A percentile compares a stretch with the other conserved stretches of the same genome.
Conservation (phyloP, 2,113 vertebrate genomes). For the Semnornis frantzii region DNA sequence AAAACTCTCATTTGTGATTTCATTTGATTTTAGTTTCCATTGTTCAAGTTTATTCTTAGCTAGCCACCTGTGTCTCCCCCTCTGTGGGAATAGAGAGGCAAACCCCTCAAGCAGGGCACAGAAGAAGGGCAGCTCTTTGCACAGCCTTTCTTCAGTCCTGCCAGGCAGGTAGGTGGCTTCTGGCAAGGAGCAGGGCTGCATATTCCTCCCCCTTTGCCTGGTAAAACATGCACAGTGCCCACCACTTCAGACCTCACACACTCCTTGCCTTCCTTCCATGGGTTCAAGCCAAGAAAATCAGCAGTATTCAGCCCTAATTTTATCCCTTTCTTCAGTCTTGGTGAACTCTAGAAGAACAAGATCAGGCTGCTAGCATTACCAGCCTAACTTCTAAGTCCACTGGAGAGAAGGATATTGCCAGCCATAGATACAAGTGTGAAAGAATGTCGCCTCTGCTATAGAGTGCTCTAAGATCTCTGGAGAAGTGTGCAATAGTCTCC, state of each 20-base stretch:
- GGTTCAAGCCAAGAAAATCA: not conserved
- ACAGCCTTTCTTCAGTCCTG: not conserved
- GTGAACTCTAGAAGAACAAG: not conserved
- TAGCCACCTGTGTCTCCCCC: conserved; percentile 9
- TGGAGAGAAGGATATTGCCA: not conserved
- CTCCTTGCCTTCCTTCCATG: not conserved
- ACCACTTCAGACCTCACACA: not conserved
- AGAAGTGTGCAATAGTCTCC: not conserved
- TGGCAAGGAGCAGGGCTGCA: not conserved
- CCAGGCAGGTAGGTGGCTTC: not conserved
- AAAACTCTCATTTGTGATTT: conserved; percentile 42
- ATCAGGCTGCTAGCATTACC: not conserved
- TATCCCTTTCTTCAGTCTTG: not conserved
- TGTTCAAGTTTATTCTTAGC: conserved; percentile 35
- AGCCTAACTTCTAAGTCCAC: not conserved
- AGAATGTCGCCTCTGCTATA: not conserved
- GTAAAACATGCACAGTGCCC: rapidly evolving
- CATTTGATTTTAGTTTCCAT: conserved; percentile 10
- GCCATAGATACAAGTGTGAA: not conserved
- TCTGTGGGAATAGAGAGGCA: not conserved
- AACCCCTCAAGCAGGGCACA: not conserved
- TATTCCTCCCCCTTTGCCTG: not conserved
- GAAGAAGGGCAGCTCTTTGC: not conserved
- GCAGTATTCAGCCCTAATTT: not conserved
- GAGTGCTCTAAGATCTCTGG: not conserved